Evolutionary conservation across 2,113 vertebrate genomes (phyloP), one percentile per base, ranked within the genome.

Genomic region (Bubo bubo): DNA sequence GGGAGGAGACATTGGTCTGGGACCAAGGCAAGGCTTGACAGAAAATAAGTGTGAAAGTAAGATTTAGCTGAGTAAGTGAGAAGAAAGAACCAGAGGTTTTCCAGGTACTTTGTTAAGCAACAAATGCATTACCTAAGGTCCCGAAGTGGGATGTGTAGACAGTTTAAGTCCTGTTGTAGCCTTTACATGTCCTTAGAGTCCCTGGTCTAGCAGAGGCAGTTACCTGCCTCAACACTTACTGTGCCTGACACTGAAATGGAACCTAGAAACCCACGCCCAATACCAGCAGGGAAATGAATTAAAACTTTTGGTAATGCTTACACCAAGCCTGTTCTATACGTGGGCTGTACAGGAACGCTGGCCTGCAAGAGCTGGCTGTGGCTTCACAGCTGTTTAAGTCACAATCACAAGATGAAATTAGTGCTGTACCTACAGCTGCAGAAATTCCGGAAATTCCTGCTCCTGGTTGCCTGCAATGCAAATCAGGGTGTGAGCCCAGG

Each of bases 381-480:
- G 11, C 73, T 63, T n/a, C 73, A 17, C 90, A 16, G 81, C 90
- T 75, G 32, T 10, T n/a, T 2, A 0, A 9, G 30, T 52, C 13
- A 1, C 63, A 52, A 2, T 56, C 79, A 2, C 67, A 4, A 7
- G 39, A 53, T 74, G 50, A 62, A 88, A 94, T 50, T 83, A 11
- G 1, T 77, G 86, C 93, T 86, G 83, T 34, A 56, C 66, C 77
- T 81, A 13, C 91, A 64, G 90, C 86, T 86, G 93, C 89, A 96
- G 95, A 91, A 95, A 95, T 96, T 88, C 95, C 95, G 91, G 94
- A 96, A 96, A 93, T 96, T 96, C 95, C 86, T 93, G 95, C 95
- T 94, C 37, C 0, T 1, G 23, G 67, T 22, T 92, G 80, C 64
- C 82, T 49, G 83, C 26, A 24, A 59, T 84, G 86, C 87, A 93